Evolutionary conservation across 2,888 invertebrate genomes (phyloP), one percentile per base, ranked within the genome.

Genomic region (Brenthis hecate): DNA sequence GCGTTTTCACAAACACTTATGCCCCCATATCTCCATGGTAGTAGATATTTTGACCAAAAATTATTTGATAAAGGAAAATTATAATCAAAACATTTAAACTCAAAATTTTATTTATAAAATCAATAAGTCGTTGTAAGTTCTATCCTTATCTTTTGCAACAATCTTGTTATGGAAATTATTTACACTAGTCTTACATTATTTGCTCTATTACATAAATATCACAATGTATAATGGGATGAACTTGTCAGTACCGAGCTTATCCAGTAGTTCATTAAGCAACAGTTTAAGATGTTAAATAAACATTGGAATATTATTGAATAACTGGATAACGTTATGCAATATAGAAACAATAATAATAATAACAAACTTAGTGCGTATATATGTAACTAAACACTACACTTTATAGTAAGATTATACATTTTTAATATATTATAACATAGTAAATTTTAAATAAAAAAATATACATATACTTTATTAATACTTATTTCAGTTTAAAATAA

Each of bases 271-370:
- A 91, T 92, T 90, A 92, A 78, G 82, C 77, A 80, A 85, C 88
- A 88, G 89, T 91, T 91, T 91, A 90, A 91, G 91, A 91, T 86
- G 87, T 92, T 92, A 90, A 90, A 86, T 89, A 92, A 92, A 92
- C 90, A 92, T 88, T 82, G 85, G 81, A 85, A 89, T 90, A 87
- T 88, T 90, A 91, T 91, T 88, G 86, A 88, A 89, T 91, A 85
- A 88, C 81, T 82, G 88, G 83, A 87, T 70, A 80, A 80, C 57
- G 68, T 76, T 77, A 86, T 87, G 81, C 81, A 61, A 62, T 23
- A 81, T 5, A n/a, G 13, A 16, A 61, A 50, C 1, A 13, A 55
- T 8, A 43, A 8, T 43, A 43, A 43, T 43, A 8, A 43, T 43
- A 8, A 36, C 0, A 36, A 36, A 8, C 1, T 36, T 6, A 6